Evolutionary conservation across 2,113 vertebrate species (phyloP), one percentile per base, ranked within the genome.

Genomic region (Acrocephalus kingi): DNA sequence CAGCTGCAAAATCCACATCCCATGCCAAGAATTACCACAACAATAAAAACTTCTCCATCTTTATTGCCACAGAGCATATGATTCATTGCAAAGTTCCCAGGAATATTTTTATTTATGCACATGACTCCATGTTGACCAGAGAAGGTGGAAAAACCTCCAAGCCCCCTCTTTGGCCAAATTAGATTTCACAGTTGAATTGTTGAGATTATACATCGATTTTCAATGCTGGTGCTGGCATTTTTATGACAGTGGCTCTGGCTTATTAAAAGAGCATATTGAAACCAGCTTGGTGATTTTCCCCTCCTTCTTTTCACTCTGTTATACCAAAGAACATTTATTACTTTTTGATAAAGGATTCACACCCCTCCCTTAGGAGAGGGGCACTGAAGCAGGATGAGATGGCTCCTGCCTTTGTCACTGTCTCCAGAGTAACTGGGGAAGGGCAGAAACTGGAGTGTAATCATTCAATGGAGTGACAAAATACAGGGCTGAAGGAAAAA

Each of bases 101-200:
- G 69, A 81, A 62, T 39, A 35, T 96, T 88, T 75, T 55, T 62
- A 82, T 89, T 94, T 82, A 86, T 79, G 76, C 62, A 93, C 84
- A 45, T 33, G 62, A 86, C 82, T 90, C 76, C 41, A 33, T 62
- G 54, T 25, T 85, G 77, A 92, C 75, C 80, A 89, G 37, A 51
- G 17, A 84, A 49, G 46, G 61, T 86, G 49, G 83, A 94, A 97
- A 93, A 93, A 91, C 81, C 68, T 96, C 95, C 86, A 78, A 59
- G 83, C 64, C 55, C 69, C n/a, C 77, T 95, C 58, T 89, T 85
- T 45, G 81, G 73, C 75, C 45, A 15, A 94, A 76, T 49, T 45
- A 73, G 73, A 66, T 90, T 80, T 89, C 76, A 66, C 90, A 92
- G 54, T 49, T 56, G 75, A 88, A 69, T 89, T 7, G 10, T 5